A percentile compares a stretch with the other conserved stretches of the same genome.
Conservation (phyloP, 2,888 invertebrate genomes). For the Habrosyne pyritoides region DNA sequence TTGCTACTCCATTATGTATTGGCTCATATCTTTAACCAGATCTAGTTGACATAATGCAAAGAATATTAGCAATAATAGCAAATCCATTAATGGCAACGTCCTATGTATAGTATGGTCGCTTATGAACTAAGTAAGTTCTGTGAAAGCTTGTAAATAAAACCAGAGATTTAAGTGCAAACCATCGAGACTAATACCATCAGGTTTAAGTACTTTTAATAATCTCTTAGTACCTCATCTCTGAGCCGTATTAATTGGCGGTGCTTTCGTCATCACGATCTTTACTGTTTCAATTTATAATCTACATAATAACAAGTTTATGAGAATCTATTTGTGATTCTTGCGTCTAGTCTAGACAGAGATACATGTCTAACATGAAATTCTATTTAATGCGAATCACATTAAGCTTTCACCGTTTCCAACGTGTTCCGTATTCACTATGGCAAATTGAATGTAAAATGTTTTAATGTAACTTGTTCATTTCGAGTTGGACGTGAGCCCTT, state of each 20-base stretch:
- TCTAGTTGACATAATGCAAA: too few species aligned
- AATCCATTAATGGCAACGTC: too few species aligned
- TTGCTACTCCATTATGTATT: background rate
- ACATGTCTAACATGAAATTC: conserved; percentile 59
- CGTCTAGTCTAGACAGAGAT: conserved; percentile 29
- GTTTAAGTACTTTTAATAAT: conserved; percentile 6
- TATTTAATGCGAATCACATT: conserved; percentile 67
- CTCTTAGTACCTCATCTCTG: background rate
- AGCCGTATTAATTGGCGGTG: background rate
- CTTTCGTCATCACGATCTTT: conserved; percentile 28
- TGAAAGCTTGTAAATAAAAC: background rate
- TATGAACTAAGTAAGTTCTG: background rate
- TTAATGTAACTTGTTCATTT: conserved; percentile 39
- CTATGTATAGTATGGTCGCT: too few species aligned
- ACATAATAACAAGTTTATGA: conserved; percentile 38
- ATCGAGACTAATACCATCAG: background rate
- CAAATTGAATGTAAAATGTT: conserved; percentile 53
- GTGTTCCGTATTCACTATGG: conserved; percentile 48
- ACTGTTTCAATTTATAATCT: conserved; percentile 32
- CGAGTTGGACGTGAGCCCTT: conserved; percentile 25
- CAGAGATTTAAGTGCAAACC: background rate
- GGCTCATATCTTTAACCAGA: too few species aligned
- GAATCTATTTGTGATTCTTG: conserved; percentile 32
- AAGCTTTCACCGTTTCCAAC: conserved; percentile 58
- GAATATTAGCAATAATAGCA: too few species aligned